phyloP scores from a whole-genome alignment of 2,888 invertebrate genomes.

The Tipula confusa region DNA sequence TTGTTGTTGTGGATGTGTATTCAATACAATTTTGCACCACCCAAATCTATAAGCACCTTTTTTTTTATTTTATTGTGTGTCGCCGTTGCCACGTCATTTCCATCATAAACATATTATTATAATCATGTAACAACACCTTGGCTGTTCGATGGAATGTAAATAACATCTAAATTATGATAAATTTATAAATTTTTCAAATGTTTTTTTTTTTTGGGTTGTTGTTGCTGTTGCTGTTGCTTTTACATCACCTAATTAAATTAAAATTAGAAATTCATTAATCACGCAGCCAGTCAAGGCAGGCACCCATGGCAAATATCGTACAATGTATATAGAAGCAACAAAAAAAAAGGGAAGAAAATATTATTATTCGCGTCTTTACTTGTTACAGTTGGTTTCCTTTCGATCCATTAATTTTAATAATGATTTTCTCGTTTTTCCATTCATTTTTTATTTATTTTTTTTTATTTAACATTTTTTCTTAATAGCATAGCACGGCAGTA shows the following conservation, averaged over 20 bases:
- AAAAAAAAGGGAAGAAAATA: not conserved
- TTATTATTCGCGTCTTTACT: slow-evolving; percentile 25
- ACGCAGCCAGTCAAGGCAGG: slow-evolving; percentile 17
- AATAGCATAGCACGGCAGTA: not conserved
- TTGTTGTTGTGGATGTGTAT: not conserved
- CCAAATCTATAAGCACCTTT: too few relatives aligned
- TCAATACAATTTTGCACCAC: not conserved
- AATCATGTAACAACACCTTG: not conserved
- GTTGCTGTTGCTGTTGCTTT: not conserved
- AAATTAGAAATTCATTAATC: slow-evolving; percentile 20
- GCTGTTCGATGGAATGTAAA: slow-evolving; percentile 6
- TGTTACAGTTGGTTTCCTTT: slow-evolving; percentile 25
- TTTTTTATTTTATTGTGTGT: not conserved
- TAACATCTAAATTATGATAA: slow-evolving; percentile 12
- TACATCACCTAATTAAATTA: slow-evolving; percentile 25
- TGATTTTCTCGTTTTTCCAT: not conserved
- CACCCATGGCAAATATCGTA: slow-evolving; percentile 16
- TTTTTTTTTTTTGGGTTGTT: not conserved
- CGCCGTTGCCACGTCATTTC: not conserved
- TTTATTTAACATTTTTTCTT: not conserved
- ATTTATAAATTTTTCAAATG: not conserved
- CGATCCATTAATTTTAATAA: slow-evolving; percentile 20
- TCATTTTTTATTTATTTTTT: not conserved
- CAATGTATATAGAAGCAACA: not conserved
- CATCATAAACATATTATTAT: not conserved